phyloP scores from a whole-genome alignment of 1,140 invertebrate species.

The Maconellicoccus hirsutus region DNA sequence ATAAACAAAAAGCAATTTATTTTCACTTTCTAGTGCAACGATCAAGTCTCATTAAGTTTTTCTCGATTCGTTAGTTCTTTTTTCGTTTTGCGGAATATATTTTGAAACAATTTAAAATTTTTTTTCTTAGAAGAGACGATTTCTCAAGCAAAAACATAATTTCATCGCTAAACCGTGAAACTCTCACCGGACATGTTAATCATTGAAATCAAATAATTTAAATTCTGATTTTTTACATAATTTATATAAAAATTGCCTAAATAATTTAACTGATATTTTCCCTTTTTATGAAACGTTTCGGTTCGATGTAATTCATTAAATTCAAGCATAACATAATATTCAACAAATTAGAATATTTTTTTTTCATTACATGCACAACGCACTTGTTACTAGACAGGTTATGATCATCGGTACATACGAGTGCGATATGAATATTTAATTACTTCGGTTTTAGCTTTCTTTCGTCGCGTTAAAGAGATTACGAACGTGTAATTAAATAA shows the following conservation, averaged over 20 bases:
- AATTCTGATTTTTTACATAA: background rate
- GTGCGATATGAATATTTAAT: background rate
- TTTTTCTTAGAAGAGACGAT: no score
- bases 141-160: no score
- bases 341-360: background rate
- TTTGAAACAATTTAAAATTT: no score
- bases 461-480: background rate
- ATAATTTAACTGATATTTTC: background rate
- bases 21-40: no score
- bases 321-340: constrained; percentile 1
- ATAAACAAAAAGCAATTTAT: no score
- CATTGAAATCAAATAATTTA: no score
- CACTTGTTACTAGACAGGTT: background rate
- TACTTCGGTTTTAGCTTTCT: background rate
- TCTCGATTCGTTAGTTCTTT: no score
- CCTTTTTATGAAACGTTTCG: background rate
- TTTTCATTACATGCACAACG: background rate
- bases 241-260: background rate
- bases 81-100: no score
- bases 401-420: background rate
- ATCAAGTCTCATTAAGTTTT: no score
- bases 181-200: no score
- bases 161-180: no score
- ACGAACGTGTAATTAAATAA: background rate
- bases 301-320: background rate